Base-by-base conservation (phyloP, 2,888 invertebrate genomes). In the Euplagia quadripunctaria region DNA sequence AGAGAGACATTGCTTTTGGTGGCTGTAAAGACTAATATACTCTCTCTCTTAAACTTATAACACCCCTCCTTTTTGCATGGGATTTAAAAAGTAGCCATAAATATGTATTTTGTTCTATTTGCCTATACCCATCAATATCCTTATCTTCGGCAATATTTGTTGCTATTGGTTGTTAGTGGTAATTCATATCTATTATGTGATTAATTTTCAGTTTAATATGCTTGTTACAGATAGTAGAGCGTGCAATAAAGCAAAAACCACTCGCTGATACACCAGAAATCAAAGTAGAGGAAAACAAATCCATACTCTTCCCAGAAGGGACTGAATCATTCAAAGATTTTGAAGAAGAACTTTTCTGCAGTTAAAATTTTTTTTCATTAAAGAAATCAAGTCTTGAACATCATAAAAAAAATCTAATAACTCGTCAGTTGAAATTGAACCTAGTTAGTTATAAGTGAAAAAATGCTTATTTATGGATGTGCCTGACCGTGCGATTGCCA, bases 271-370 rank as follows among this genome's bases (percentile, higher is more conserved):
- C 89, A 73, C 85, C 90, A 17, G 90, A 95, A 87, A 86, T 93
- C 49, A 92, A 91, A 75, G 83, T 89, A 63, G 94, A 96, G 78
- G 90, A 94, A 67, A 92, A 96, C 80, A 94, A 96, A 73, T 97
- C 97, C 0, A 97, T 96, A 16, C 84, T 96, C 20, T 98, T 98
- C 88, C 97, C 97, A 0, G 94, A 94, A 85, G 97, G 72, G 0
- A 31, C 67, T 0, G 81, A 85, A 67, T 51, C 97, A 68, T 97
- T 97, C 83, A 93, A 96, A 76, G 96, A 96, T 77, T 97, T 97
- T 89, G 97, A 97, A 88, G 93, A 94, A 68, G 97, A 97, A 89
- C 97, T 97, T 84, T 95, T 96, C 89, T 96, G 96, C 82, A 94
- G 94, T 85, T 96, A 92, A 89, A 75, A 71, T 64, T 77, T 12